Conservation (phyloP, 2,888 invertebrate genomes). For the Agrilus biguttatus region DNA sequence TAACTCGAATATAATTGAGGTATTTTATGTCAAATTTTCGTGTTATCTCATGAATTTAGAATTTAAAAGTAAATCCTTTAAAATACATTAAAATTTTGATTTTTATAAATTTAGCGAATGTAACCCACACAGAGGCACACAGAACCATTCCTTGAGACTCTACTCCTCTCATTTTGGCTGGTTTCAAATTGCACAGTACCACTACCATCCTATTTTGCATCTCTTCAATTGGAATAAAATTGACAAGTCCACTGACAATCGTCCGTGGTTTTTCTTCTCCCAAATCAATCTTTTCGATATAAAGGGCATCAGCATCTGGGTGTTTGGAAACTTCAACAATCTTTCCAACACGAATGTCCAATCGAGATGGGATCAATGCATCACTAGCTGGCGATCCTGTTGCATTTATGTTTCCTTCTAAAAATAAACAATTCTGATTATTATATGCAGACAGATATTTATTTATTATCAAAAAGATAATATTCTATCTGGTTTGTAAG, state of each 20-base stretch:
- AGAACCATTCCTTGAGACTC: constrained; percentile 88
- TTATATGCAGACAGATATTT: background rate
- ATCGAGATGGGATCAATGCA: constrained; percentile 51
- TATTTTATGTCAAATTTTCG: no score
- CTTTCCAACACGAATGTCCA: constrained; percentile 80
- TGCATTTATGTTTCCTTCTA: constrained; percentile 17
- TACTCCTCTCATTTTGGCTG: constrained; percentile 90
- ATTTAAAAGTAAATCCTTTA: background rate
- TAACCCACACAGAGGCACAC: constrained; percentile 63
- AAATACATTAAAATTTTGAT: background rate
- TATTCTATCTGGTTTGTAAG: background rate
- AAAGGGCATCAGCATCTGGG: constrained; percentile 84
- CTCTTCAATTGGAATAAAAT: constrained; percentile 78
- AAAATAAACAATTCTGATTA: constrained; percentile 7
- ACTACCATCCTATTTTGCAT: constrained; percentile 83
- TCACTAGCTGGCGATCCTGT: constrained; percentile 35
- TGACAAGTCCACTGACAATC: constrained; percentile 81
- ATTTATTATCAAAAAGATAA: background rate
- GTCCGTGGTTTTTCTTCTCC: constrained; percentile 61
- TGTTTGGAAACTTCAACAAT: constrained; percentile 72
- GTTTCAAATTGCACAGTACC: constrained; percentile 89
- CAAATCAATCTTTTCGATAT: constrained; percentile 84
- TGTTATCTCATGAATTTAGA: constrained; percentile 1
- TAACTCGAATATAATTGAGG: no score
- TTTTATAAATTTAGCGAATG: background rate